Base-by-base conservation (phyloP, 2,797 vertebrate species). In the Limosa lapponica region DNA sequence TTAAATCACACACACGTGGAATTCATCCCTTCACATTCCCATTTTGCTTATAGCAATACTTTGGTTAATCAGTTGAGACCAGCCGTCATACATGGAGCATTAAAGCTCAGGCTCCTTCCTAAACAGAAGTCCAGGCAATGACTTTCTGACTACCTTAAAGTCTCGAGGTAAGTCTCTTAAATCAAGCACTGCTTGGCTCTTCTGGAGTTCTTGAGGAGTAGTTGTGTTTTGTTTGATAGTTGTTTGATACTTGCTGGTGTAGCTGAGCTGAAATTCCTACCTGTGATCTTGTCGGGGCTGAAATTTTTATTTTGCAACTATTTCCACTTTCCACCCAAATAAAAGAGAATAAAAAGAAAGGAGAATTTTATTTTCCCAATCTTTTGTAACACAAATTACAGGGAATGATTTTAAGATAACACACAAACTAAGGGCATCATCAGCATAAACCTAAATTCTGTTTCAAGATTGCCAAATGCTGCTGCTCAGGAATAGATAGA, bases 391-490 rank as follows among this genome's bases (percentile, higher is more conserved):
- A 59, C 24, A 82, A 62, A 51, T 59, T 85, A 34, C 20, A 66
- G 44, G 27, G 51, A 82, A 59, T 25, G 4, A 51, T 89, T 92
- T 89, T 87, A 93, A 87, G 72, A 24, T 57, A 66, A 44, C 43
- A 36, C 32, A 72, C 8, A 46, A 91, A 94, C 91, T 93, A 91
- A 93, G 72, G 32, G 48, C 90, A 86, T 48, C 30, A 34, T 66
- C 71, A 64, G 72, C 75, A 90, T 70, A 90, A 74, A 91, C 55
- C 44, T 81, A 67, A 88, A 81, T 81, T 73, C 79, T 70, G n/a
- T 71, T 91, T 90, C 43, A 73, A 74, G 79, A 67, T 61, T 79
- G 82, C 82, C 88, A 95, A 93, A 59, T 90, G 43, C 71, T 85
- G 36, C 72, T 81, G 82, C 44, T 88, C 75, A 71, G 72, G 34